Base-by-base conservation (phyloP, 2,113 vertebrate genomes). In the Herpetotheres cachinnans region DNA sequence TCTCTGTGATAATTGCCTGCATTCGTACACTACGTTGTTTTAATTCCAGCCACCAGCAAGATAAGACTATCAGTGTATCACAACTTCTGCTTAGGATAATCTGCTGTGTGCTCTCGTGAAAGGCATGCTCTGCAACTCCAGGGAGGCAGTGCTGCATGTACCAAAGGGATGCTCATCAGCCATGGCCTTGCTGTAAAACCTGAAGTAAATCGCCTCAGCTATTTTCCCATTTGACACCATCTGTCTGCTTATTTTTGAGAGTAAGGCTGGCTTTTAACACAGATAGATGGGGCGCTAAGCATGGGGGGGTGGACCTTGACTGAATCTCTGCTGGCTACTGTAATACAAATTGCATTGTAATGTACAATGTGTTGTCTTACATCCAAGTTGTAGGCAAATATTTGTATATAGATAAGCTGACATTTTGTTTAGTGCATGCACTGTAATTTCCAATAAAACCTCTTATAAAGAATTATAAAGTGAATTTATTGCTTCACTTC, bases 401-500 rank as follows among this genome's bases (percentile, higher is more conserved):
- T 82, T 90, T 95, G 71, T 71, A 44, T 82, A 55, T 44, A 95
- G 90, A 93, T 86, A 95, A 94, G 52, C 46, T 81, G 74, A 89
- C 67, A 40, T 92, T 89, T 92, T 94, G 86, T 91, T 96, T 94
- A 93, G 83, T 46, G 36, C 50, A 40, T 38, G 84, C 61, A 47
- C 67, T 91, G 78, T 74, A 63, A 94, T 94, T 91, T 94, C 79
- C 84, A 93, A 62, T 89, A 91, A 96, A 93, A 52, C 29, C 32
- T 58, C 91, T 70, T 86, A 67, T 94, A 97, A 91, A 95, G 74
- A 74, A 82, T 70, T 77, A 76, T 30, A 59, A 94, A 96, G 63
- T 69, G 56, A 76, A 90, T 91, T 92, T 95, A 96, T 91, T 88
- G 79, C 74, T 70, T 85, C 47, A 19, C 78, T 97, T 96, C 96